Base-by-base conservation (phyloP, 2,113 vertebrate species). In the Alexandromys fortis region DNA sequence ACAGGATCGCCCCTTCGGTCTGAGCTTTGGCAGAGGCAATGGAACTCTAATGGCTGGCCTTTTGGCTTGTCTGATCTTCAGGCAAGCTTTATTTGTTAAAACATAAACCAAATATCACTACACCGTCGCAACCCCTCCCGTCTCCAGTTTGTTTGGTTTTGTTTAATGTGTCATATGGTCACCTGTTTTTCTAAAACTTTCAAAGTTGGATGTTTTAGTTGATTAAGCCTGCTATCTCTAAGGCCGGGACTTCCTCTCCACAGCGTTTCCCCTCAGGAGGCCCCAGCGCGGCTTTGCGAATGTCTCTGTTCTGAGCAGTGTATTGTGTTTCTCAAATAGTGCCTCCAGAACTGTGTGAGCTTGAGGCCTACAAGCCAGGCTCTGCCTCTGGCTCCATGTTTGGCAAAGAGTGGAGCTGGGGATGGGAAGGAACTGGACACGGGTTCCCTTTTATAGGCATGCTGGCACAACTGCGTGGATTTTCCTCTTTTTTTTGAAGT, bases 161-260 rank as follows among this genome's bases (percentile, higher is more conserved):
- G 10, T 58, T 61, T 38, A 68, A n/a, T 33, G 52, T 35, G 38
- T 91, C 83, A 81, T 35, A 26, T 38, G 73, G 65, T 86, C 49
- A 21, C 22, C 21, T 78, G 45, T 70, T 96, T 89, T 90, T 63
- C 75, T 76, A 49, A 93, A 83, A 90, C 19, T 58, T 75, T 13
- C 16, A 6, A 90, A 58, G 68, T 28, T 75, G 28, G 70, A 35
- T 42, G 3, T 67, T 52, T 45, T 47, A 85, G 70, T 49, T 0
- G 0, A 5, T 81, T 67, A 72, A 81, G 67, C 72, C 45, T 26
- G 58, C n/a, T 92, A 87, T 94, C 92, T 94, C 52, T 63, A 12
- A n/a, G 47, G 10, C 26, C 45, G 22, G 1, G 61, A 90, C 94
- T 97, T 97, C 96, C 92, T 92, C 52, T 86, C 90, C 73, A 24